phyloP scores from a whole-genome alignment of 2,113 vertebrate species.

The Leucoraja erinaceus region DNA sequence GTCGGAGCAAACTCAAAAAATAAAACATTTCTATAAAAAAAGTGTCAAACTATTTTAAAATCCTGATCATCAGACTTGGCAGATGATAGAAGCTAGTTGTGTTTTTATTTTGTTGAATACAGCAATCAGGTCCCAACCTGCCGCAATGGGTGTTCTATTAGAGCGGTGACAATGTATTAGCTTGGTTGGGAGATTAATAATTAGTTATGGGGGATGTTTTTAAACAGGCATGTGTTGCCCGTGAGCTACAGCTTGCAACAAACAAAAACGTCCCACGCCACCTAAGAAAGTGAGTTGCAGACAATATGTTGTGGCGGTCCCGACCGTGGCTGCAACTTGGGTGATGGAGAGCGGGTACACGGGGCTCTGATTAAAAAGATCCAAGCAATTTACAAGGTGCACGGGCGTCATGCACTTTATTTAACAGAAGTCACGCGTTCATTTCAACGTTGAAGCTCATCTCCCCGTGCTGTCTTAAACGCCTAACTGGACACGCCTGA shows the following conservation, averaged over 20 bases:
- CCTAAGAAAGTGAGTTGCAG: neutral
- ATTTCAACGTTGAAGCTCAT: neutral
- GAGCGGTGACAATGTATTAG: neutral
- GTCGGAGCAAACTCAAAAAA: neutral
- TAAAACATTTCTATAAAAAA: too few relatives aligned
- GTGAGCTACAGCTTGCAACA: neutral
- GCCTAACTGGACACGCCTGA: neutral
- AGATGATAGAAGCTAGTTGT: neutral
- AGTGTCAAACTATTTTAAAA: neutral
- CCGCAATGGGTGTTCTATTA: neutral
- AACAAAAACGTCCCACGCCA: neutral
- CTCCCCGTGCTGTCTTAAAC: neutral
- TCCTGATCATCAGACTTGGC: neutral
- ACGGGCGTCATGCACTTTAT: neutral
- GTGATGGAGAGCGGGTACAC: too few relatives aligned
- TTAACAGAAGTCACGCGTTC: constrained; percentile 15
- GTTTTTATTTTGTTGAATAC: neutral
- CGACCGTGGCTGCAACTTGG: too few relatives aligned
- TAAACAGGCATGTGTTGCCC: neutral
- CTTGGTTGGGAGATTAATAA: neutral
- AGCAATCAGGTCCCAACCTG: neutral
- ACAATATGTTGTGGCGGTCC: too few relatives aligned
- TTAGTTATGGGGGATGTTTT: neutral
- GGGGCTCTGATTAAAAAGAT: neutral
- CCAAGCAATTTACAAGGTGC: too few relatives aligned